Evolutionary conservation across 2,797 vertebrate species (phyloP).

Genomic region (Molothrus ater): DNA sequence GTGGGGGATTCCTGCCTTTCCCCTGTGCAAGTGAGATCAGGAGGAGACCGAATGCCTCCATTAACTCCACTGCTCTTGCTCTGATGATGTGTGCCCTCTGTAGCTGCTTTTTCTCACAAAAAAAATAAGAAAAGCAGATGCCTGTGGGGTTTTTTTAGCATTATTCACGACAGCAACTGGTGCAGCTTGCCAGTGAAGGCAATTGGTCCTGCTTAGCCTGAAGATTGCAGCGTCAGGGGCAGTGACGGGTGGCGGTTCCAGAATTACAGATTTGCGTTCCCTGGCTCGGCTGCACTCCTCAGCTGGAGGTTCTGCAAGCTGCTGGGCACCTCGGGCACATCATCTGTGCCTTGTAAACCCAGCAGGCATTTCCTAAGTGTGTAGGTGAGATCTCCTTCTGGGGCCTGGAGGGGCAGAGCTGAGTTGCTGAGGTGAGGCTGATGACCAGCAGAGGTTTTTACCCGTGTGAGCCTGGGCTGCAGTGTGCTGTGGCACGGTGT

Average conservation of each 20-base stretch:
- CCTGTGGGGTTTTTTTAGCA: neutral
- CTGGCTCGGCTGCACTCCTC: neutral
- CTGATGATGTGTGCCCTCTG: neutral
- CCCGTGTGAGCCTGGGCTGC: neutral
- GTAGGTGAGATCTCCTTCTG: neutral
- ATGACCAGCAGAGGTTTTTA: neutral
- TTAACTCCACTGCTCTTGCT: neutral
- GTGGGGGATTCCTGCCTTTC: neutral
- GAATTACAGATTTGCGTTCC: neutral
- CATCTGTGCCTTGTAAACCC: neutral
- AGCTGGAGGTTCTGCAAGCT: accelerated
- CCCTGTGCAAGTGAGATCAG: neutral
- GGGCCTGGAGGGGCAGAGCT: neutral
- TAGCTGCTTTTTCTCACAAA: neutral
- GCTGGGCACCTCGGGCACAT: neutral
- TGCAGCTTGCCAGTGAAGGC: neutral
- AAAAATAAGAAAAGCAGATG: neutral
- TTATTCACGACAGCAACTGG: neutral
- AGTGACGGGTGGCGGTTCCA: too few species aligned
- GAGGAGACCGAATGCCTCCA: neutral
- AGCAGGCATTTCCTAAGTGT: accelerated
- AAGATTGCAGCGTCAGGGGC: neutral
- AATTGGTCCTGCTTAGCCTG: neutral
- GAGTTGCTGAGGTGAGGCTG: neutral
- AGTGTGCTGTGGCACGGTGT: neutral